Conservation (phyloP, 2,888 invertebrate genomes). For the Eristalis arbustorum region DNA sequence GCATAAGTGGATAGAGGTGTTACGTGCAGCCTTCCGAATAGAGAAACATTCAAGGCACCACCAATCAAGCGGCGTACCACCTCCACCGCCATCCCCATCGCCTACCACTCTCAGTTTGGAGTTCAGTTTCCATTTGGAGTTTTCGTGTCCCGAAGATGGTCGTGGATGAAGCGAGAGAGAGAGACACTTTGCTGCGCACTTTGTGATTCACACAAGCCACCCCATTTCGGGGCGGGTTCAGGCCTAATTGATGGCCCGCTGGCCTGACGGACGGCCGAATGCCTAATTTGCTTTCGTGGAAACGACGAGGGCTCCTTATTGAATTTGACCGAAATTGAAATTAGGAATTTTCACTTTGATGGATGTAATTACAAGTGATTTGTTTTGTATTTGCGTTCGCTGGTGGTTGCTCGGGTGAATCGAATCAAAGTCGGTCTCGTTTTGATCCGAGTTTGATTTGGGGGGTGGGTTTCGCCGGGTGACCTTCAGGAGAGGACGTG, state of each 20-base stretch:
- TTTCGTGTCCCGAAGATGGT: conserved; percentile 26
- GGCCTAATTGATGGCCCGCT: not conserved
- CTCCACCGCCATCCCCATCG: not conserved
- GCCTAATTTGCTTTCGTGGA: not conserved
- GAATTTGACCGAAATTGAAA: conserved; percentile 48
- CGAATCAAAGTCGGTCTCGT: not conserved
- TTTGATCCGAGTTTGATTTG: not conserved
- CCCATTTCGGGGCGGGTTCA: not conserved
- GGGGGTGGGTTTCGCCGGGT: not conserved
- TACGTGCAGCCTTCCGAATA: conserved; percentile 51
- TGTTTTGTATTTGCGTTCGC: conserved; percentile 1
- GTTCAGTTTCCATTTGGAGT: conserved; percentile 57
- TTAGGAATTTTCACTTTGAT: conserved; percentile 53
- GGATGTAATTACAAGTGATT: conserved; percentile 38
- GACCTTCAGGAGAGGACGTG: no score
- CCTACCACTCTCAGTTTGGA: conserved; percentile 28
- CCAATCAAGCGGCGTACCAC: not conserved
- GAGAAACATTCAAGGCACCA: not conserved
- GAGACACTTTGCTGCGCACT: conserved; percentile 16
- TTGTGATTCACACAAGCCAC: not conserved
- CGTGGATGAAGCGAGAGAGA: not conserved
- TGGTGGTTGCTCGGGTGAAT: not conserved
- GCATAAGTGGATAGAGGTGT: conserved; percentile 60
- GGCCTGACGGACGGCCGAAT: not conserved
- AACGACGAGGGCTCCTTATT: conserved; percentile 26